Base-by-base conservation (phyloP, 2,888 invertebrate species). In the Nymphalis c-album region DNA sequence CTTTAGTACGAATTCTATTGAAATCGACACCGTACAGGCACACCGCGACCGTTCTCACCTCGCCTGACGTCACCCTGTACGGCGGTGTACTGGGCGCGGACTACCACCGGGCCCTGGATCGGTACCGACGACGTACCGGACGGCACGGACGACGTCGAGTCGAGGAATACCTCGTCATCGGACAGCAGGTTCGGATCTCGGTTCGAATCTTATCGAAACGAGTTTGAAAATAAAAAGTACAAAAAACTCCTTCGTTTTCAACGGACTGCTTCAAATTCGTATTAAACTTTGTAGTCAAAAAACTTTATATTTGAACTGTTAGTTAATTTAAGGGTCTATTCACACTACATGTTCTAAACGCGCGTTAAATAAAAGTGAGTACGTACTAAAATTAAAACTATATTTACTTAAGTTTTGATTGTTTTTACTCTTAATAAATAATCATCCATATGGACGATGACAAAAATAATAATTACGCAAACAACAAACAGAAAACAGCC, bases 101-200 rank as follows among this genome's bases (percentile, higher is more conserved):
- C 80, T 72, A 59, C 77, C 47, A 72, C 80, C 71, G 62, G 85
- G 69, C 73, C 73, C 48, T 71, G 73, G 8, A 73, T 68, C 16
- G 77, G 72, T 26, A 75, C 66, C 1, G 81, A 82, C 22, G 83
- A 82, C 64, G 74, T 79, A 70, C 82, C 74, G 0, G 82, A 82
- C 13, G 87, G 86, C 59, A 80, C 74, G 0, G 86, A 80, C 0
- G 88, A 86, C 62, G 80, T 83, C 26, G 80, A 79, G 67, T 88
- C 88, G 68, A 85, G 76, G 81, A 92, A 92, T 65, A 91, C 91
- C 66, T 92, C 91, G 64, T 90, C 90, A 66, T 91, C 91, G 0
- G 87, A 86, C 17, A 87, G 78, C 60, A 85, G 80, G 76, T 81
- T 80, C 57, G 85, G 84, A 73, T 87, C 87, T 61, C 84, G 84